These are phyloP conservation scores for Mirounga angustirostris DNA, from an alignment of 2,113 vertebrate species.

Conservation along the genomic window DNA sequence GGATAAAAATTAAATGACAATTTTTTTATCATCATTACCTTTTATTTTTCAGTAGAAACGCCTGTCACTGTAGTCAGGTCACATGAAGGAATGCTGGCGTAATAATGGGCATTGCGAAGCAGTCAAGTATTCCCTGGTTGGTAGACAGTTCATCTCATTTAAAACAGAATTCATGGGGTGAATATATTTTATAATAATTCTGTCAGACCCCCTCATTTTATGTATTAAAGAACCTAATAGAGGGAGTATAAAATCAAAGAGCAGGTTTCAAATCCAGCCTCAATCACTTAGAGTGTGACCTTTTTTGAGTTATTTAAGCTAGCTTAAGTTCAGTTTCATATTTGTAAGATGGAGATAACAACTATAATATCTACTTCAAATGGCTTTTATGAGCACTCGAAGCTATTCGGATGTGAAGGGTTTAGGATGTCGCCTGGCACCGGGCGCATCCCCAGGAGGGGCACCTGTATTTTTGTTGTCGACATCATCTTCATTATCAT, in stretches of 20 bases:
- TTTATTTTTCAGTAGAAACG: neutral
- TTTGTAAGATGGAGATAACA: slow-evolving; percentile 8
- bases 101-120: neutral
- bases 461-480: neutral
- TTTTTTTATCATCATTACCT: neutral
- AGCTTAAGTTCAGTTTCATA: neutral
- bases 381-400: neutral
- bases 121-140: neutral
- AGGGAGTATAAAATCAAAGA: neutral
- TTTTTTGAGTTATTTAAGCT: neutral
- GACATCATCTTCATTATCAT: neutral
- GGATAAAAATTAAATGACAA: neutral
- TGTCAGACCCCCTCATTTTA: neutral
- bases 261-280: neutral
- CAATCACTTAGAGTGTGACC: neutral
- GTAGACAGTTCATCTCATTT: neutral
- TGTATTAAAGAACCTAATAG: neutral
- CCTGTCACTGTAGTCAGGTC: neutral
- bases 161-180: neutral
- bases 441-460: neutral
- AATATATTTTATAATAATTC: slow-evolving; percentile 44
- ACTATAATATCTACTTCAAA: neutral
- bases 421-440: neutral
- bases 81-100: neutral
- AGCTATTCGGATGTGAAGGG: neutral